Evolutionary conservation across 2,888 invertebrate species (phyloP), one percentile per base, ranked within the genome.

Genomic region (Drosophila kokeensis): DNA sequence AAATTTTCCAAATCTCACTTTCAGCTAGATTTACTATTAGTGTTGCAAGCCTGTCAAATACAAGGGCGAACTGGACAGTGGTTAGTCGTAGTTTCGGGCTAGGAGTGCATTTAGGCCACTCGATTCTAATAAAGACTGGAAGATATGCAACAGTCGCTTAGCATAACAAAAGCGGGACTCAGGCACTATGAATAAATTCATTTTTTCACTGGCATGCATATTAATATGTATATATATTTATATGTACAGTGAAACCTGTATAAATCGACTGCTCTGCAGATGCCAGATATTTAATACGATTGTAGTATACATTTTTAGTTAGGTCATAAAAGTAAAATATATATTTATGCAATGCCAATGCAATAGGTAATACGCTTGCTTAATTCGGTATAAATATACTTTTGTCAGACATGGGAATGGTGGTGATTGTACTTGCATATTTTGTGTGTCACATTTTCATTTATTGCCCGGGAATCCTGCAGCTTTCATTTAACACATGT

Each of bases 401-500:
- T 21, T 34, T 48, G 13, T 27, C 24, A 30, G 38, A 40, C 38
- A 59, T 15, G 52, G 34, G 38, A 45, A 38, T 27, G 21, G 57
- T 34, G n/a, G 27, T 7, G 48, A 24, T 34, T 53, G 55, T 52
- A 72, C 79, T 82, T 82, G 71, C 86, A 82, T 82, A 82, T 85
- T 80, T 80, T 59, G 81, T 66, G 18, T 71, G 73, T 69, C 81
- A 68, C 70, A 82, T 70, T 73, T 71, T 74, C 81, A 80, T 82
- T 82, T 80, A 85, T 82, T 82, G 69, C 57, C 76, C 50, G 50
- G 63, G 66, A 77, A 78, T 83, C 53, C 64, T 66, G 71, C 68
- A 48, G 72, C 82, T 49, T 82, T 79, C 79, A 55, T 82, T 82
- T 84, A 75, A 67, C 82, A 79, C 81, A 72, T 75, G 68, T 69